phyloP scores from a whole-genome alignment of 2,113 vertebrate genomes.

The Larimichthys crocea region DNA sequence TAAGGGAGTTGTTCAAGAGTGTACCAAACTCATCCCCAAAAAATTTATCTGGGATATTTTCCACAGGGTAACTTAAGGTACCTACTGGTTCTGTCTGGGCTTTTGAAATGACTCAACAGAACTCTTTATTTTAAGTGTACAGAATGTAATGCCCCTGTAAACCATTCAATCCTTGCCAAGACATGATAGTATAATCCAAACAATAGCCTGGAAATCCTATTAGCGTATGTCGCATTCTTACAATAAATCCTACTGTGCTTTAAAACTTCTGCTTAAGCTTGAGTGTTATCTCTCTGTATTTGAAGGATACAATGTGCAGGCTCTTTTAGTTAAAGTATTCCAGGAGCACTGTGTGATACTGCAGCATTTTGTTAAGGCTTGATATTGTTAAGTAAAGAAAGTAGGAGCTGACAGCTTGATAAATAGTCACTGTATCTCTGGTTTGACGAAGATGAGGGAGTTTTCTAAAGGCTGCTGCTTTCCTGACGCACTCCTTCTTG shows the following conservation, averaged over 20 bases:
- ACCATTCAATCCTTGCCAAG: constrained; percentile 35
- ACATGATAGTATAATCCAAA: constrained; percentile 56
- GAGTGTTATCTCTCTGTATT: constrained; percentile 32
- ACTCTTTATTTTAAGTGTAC: constrained; percentile 16
- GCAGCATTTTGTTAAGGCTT: constrained; percentile 29
- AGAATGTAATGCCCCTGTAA: constrained; percentile 40
- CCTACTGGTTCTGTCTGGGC: background rate
- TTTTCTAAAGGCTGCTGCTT: constrained; percentile 29
- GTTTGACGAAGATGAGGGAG: constrained; percentile 14
- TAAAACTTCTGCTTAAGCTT: constrained; percentile 40
- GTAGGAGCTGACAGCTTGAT: constrained; percentile 44
- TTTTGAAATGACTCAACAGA: background rate
- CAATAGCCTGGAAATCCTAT: constrained; percentile 61
- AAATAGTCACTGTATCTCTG: constrained; percentile 36
- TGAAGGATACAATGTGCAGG: background rate
- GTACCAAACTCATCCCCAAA: background rate
- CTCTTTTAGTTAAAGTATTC: constrained; percentile 21
- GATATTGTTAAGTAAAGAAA: constrained; percentile 21
- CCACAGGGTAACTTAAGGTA: background rate
- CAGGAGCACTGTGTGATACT: constrained; percentile 18
- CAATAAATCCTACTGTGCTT: constrained; percentile 45
- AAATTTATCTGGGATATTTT: background rate
- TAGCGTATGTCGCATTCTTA: constrained; percentile 27
- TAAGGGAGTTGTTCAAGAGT: background rate
- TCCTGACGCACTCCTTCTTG: background rate